A percentile compares a stretch with the other conserved stretches of the same genome.
Evolutionary conservation across 2,113 vertebrate species (phyloP).

Genomic region (Myotis brandtii): DNA sequence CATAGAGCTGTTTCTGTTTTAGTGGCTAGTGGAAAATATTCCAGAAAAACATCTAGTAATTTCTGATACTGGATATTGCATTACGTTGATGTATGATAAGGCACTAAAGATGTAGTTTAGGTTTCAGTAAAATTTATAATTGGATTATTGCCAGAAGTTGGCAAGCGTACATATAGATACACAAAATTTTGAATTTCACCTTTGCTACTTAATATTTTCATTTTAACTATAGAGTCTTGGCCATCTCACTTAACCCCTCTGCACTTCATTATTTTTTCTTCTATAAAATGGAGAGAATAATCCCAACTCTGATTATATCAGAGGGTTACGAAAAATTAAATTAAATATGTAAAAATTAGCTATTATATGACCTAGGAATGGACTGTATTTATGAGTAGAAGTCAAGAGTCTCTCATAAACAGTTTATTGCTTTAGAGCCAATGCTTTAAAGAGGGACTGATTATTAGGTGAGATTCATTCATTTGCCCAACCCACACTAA

Average conservation of each 20-base stretch:
- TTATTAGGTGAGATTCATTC: background rate
- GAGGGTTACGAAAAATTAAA: background rate
- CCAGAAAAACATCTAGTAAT: background rate
- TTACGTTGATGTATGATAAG: background rate
- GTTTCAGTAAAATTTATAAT: background rate
- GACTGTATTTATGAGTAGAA: background rate
- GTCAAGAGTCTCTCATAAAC: background rate
- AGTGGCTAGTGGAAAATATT: background rate
- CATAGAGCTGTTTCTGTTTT: background rate
- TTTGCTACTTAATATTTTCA: conserved; percentile 4
- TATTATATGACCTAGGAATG: background rate
- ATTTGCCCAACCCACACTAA: background rate
- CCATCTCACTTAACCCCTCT: background rate
- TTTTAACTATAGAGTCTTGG: background rate
- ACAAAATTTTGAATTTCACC: conserved; percentile 16
- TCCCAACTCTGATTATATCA: background rate
- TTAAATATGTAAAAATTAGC: background rate
- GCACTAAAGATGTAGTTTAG: background rate
- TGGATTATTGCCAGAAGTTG: background rate
- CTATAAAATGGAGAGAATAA: background rate
- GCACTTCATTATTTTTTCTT: background rate
- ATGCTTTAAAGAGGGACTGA: background rate
- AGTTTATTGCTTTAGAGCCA: background rate
- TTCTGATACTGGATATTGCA: background rate
- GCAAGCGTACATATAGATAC: background rate